Evolutionary conservation across 2,797 vertebrate genomes (phyloP), one percentile per base, ranked within the genome.

Genomic region (Orientallactaga sibirica): DNA sequence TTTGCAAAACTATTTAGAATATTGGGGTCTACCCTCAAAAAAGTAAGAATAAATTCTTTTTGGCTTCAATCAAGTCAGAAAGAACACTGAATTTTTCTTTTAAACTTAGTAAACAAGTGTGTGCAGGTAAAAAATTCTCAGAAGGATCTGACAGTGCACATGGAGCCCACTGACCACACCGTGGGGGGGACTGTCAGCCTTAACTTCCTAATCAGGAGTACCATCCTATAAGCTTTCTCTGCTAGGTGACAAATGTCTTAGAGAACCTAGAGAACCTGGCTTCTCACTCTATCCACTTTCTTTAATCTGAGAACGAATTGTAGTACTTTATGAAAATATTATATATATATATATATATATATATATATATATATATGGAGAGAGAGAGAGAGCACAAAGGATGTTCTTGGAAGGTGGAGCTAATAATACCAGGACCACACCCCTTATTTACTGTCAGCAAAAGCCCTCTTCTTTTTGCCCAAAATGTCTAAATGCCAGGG

Each of bases 131-230:
- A 86, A 85, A 61, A 70, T n/a, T 29, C 15, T 70, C 12, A 15
- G 29, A 12, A 70, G 29, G 67, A 70, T 11, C 66, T 12, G 25
- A 12, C 1, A 68, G 25, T 68, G 25, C 66, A 27, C 10, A 29
- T 3, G 25, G 27, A 75, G 58, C 25, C 48, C 4, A 1, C 61
- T 90, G 33, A 9, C 10, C 14, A 5, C 2, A 10, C 55, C 67
- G n/a, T 1, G 9, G 24, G 71, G 75, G 4, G 10, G 41, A 29
- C 24, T 75, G 71, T 27, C 37, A 61, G 25, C 25, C 68, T 33
- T 37, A 29, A 18, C 7, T 52, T 41, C 4, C 79, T 3, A 4
- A 0, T 0, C 1, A 5, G 3, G 5, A 15, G 12, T 0, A 10
- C 1, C 19, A 6, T 2, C 24, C 10, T 1, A 1, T 20, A 68